phyloP scores from a whole-genome alignment of 2,888 invertebrate genomes.

The Meiosimyza decipiens region DNA sequence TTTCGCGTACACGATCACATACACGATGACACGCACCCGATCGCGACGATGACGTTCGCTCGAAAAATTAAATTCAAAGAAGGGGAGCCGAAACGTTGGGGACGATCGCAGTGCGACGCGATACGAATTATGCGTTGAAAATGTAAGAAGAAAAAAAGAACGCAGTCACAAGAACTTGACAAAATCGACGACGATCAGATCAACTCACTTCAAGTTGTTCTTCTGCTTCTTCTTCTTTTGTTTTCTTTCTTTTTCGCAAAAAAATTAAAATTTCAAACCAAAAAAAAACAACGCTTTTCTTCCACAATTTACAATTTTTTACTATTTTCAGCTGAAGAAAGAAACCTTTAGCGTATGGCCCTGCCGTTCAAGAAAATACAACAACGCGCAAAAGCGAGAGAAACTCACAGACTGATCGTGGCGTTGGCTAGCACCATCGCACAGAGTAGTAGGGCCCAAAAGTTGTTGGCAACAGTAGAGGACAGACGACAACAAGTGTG shows the following conservation, averaged over 20 bases:
- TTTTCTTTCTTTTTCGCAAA: constrained; percentile 1
- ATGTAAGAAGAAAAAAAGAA: background rate
- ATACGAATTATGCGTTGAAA: too few species aligned
- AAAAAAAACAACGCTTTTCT: too few species aligned
- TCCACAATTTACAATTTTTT: too few species aligned
- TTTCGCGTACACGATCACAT: constrained; percentile 18
- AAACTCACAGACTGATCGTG: constrained; percentile 61
- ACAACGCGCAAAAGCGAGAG: constrained; percentile 65
- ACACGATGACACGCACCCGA: constrained; percentile 9
- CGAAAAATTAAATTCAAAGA: background rate
- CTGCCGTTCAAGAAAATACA: constrained; percentile 34
- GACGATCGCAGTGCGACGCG: too few species aligned
- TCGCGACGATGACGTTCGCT: constrained; percentile 9
- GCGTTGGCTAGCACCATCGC: constrained; percentile 17
- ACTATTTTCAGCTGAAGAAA: too few species aligned
- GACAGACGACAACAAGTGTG: constrained; percentile 24
- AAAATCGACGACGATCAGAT: background rate
- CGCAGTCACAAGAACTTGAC: background rate
- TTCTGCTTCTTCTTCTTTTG: constrained; percentile 7
- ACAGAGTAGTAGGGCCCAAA: constrained; percentile 37
- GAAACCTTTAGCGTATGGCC: constrained; percentile 10
- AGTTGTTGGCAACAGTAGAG: constrained; percentile 31
- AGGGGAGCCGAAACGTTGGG: too few species aligned
- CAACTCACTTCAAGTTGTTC: constrained; percentile 25
- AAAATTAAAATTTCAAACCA: too few species aligned